A percentile compares a stretch with the other conserved stretches of the same genome.
Evolutionary conservation across 2,888 invertebrate genomes (phyloP).

Genomic region (Dilophus febrilis): DNA sequence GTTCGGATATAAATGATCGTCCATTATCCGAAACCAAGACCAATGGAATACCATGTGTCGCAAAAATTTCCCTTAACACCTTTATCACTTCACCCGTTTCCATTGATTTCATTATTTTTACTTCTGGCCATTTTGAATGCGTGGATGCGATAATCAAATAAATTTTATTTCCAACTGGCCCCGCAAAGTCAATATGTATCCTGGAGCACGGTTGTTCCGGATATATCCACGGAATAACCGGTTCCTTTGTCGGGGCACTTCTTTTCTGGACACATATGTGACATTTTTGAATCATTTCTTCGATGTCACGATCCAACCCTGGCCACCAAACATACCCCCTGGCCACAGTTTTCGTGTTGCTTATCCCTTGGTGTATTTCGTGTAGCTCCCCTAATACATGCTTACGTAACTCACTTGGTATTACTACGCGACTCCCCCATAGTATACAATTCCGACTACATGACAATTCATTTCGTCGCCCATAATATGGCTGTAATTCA

Average conservation of each 20-base stretch:
- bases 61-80: slow-evolving; percentile 4
- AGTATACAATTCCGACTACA: too few species aligned
- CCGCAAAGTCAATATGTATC: slow-evolving; percentile 13
- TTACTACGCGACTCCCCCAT: too few species aligned
- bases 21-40: neutral
- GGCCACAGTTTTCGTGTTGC: slow-evolving; percentile 11
- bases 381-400: slow-evolving; percentile 9
- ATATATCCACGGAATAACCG: slow-evolving; percentile 9
- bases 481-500: too few species aligned
- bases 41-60: neutral
- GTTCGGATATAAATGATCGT: neutral
- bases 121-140: slow-evolving; percentile 15
- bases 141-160: slow-evolving; percentile 12
- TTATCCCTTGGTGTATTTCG: slow-evolving; percentile 10
- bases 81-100: slow-evolving; percentile 10
- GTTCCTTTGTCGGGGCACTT: slow-evolving; percentile 6
- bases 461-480: too few species aligned
- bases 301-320: slow-evolving; percentile 13
- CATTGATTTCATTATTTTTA: slow-evolving; percentile 9
- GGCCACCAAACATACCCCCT: slow-evolving; percentile 15
- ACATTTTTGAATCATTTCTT: slow-evolving; percentile 13
- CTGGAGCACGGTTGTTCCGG: slow-evolving; percentile 12
- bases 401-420: slow-evolving; percentile 9
- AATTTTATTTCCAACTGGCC: slow-evolving; percentile 8
- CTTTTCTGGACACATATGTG: slow-evolving; percentile 10